These are phyloP conservation scores for Globodera ellingtonae DNA, from an alignment of 1,140 invertebrate species.

Conservation along the genomic window DNA sequence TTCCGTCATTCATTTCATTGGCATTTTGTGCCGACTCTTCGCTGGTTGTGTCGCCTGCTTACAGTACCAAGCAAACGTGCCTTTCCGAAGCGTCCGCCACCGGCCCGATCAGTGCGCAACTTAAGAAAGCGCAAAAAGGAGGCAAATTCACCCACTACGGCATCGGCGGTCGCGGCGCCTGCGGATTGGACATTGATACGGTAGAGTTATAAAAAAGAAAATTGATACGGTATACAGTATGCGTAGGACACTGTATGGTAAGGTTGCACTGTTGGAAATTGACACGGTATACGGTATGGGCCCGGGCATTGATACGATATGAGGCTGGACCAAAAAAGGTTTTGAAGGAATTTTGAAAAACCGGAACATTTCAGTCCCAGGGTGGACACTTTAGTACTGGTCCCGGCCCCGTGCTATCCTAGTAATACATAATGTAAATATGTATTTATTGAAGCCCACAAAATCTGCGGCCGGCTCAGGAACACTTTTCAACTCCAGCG, in stretches of 20 bases:
- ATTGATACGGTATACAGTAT: too few relatives aligned
- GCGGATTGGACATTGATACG: slow-evolving; percentile 31
- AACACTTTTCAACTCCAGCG: slow-evolving; percentile 20
- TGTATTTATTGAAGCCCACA: background rate
- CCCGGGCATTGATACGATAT: too few relatives aligned
- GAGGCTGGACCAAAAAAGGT: too few relatives aligned
- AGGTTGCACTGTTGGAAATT: too few relatives aligned
- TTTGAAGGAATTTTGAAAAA: too few relatives aligned
- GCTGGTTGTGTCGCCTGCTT: background rate
- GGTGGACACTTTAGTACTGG: too few relatives aligned
- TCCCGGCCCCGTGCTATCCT: too few relatives aligned
- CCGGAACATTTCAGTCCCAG: too few relatives aligned
- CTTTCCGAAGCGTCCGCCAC: background rate
- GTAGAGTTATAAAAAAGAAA: background rate
- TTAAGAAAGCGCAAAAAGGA: slow-evolving; percentile 31
- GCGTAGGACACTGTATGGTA: too few relatives aligned
- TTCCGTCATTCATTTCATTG: too few relatives aligned
- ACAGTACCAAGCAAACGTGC: slow-evolving; percentile 9
- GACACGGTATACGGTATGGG: too few relatives aligned
- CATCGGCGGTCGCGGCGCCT: slow-evolving; percentile 28
- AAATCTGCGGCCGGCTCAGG: slow-evolving; percentile 24
- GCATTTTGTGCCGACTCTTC: background rate
- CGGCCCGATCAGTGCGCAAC: slow-evolving; percentile 15
- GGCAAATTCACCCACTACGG: slow-evolving; percentile 40
- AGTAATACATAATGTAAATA: too few relatives aligned